phyloP scores from a whole-genome alignment of 1,140 invertebrate species.

The Subanguina moxae region DNA sequence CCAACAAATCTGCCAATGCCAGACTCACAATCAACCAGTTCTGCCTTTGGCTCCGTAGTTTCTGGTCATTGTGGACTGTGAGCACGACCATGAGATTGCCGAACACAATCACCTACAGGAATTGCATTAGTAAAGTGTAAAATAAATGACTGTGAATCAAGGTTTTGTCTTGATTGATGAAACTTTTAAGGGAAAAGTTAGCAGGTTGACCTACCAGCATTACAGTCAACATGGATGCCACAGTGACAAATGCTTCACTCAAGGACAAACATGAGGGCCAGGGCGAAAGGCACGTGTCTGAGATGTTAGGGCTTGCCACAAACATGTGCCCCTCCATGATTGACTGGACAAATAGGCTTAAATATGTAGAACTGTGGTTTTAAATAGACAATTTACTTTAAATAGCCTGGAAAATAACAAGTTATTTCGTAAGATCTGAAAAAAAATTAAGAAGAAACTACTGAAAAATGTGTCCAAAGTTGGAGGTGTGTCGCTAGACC shows the following conservation, averaged over 20 bases:
- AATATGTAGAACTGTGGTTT: too few relatives aligned
- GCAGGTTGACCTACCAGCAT: constrained; percentile 50
- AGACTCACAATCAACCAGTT: constrained; percentile 70
- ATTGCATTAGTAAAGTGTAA: constrained; percentile 1
- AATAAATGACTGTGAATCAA: constrained; percentile 7
- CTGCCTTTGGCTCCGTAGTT: constrained; percentile 54
- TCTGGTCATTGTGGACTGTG: constrained; percentile 55
- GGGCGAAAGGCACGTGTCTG: constrained; percentile 25
- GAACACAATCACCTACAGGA: constrained; percentile 50
- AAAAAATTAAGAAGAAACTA: too few relatives aligned
- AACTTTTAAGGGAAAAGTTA: neutral
- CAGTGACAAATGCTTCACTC: constrained; percentile 51
- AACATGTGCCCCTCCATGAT: too few relatives aligned
- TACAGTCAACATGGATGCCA: constrained; percentile 54
- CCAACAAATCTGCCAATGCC: constrained; percentile 68
- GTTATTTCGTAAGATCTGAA: too few relatives aligned
- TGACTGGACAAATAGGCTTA: too few relatives aligned
- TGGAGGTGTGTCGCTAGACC: too few relatives aligned
- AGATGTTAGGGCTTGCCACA: constrained; percentile 14
- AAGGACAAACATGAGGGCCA: constrained; percentile 55
- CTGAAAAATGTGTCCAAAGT: too few relatives aligned
- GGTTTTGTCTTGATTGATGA: constrained; percentile 10
- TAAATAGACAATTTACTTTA: too few relatives aligned
- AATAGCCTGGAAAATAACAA: too few relatives aligned
- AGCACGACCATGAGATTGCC: constrained; percentile 57